A percentile compares a stretch with the other conserved stretches of the same genome.
These are phyloP conservation scores for Turnix velox DNA, from an alignment of 2,113 vertebrate genomes.

Conservation along the genomic window DNA sequence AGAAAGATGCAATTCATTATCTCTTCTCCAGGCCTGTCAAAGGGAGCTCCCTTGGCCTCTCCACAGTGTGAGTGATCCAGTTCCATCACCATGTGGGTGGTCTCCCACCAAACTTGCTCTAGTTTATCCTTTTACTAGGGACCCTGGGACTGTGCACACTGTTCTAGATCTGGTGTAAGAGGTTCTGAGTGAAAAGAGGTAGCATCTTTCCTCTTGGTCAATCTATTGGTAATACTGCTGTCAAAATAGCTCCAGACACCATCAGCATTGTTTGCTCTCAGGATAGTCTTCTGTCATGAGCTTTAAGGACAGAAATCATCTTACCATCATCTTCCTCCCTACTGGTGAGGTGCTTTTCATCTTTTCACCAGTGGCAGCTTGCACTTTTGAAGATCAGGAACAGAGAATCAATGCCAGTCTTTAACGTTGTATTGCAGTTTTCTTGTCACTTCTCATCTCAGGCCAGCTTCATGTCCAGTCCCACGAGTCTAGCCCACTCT, in stretches of 20 bases:
- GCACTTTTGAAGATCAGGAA: background rate
- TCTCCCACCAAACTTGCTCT: background rate
- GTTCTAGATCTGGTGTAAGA: background rate
- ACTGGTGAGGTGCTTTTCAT: background rate
- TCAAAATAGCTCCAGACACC: background rate
- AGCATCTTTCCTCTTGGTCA: rapidly evolving
- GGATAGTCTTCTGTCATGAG: background rate
- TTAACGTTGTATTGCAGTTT: background rate
- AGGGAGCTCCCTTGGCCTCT: background rate
- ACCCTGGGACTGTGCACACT: background rate
- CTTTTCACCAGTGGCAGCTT: background rate
- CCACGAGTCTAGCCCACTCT: background rate
- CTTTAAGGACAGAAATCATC: background rate
- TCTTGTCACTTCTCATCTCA: background rate
- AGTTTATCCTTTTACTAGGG: rapidly evolving
- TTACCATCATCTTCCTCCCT: background rate
- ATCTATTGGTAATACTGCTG: background rate
- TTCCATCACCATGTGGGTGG: background rate
- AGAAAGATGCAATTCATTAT: background rate
- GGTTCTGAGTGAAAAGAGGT: background rate
- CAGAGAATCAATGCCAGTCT: background rate
- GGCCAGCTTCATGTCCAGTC: background rate
- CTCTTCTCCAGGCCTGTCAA: background rate
- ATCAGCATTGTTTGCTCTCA: background rate
- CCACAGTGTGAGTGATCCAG: background rate